A percentile compares a stretch with the other conserved stretches of the same genome.
phyloP scores from a whole-genome alignment of 2,888 invertebrate genomes.

The Dryobota labecula region DNA sequence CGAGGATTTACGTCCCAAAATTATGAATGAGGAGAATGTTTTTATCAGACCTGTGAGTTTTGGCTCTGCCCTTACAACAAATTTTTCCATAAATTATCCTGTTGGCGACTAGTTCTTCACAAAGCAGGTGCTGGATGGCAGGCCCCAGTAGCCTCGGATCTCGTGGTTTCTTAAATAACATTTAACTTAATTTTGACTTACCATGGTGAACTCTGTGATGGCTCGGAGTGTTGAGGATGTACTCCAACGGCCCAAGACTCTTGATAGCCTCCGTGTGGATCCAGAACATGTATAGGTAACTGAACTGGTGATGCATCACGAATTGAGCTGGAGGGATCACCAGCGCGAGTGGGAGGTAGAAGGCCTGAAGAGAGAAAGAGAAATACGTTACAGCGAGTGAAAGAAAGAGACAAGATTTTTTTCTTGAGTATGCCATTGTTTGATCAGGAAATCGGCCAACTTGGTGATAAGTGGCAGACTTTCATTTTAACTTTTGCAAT shows the following conservation, averaged over 20 bases:
- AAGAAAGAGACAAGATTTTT: neutral
- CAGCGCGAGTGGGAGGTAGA: slow-evolving; percentile 94
- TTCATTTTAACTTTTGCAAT: slow-evolving; percentile 7
- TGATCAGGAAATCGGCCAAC: no score
- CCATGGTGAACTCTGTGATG: slow-evolving; percentile 97
- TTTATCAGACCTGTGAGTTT: neutral
- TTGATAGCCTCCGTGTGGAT: slow-evolving; percentile 96
- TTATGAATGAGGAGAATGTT: neutral
- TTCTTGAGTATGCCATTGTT: neutral
- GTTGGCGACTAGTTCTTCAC: neutral
- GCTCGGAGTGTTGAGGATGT: slow-evolving; percentile 96
- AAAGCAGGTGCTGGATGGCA: neutral
- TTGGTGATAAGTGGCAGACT: neutral
- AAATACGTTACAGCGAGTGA: neutral
- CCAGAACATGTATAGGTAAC: slow-evolving; percentile 98
- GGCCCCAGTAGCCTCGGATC: neutral
- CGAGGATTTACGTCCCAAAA: neutral
- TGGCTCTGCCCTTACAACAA: neutral
- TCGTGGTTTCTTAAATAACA: neutral
- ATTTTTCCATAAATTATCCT: neutral
- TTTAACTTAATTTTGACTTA: slow-evolving; percentile 73
- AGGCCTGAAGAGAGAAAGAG: slow-evolving; percentile 85
- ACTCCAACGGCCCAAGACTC: slow-evolving; percentile 95
- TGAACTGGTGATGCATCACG: slow-evolving; percentile 96
- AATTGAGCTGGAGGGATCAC: slow-evolving; percentile 94